Percentiles rank a stretch among this genome's conserved stretches.
Evolutionary conservation across 2,797 vertebrate species (phyloP).

Genomic region (Gephyroberyx darwinii): DNA sequence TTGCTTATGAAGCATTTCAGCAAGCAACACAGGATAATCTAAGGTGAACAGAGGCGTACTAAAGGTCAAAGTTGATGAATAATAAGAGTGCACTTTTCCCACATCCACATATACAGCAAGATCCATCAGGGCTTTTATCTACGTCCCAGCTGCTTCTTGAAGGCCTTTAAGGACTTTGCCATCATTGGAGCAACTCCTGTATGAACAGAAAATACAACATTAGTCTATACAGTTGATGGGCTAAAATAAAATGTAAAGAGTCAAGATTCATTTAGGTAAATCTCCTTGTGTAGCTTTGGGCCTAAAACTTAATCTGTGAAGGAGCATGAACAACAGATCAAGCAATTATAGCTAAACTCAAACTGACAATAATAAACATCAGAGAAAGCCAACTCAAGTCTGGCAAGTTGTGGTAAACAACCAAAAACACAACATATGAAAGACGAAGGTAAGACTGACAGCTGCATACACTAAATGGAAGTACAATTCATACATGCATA

Average conservation of each 20-base stretch:
- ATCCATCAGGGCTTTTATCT: conserved; percentile 66
- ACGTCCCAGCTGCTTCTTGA: conserved; percentile 83
- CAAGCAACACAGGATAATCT: conserved; percentile 43
- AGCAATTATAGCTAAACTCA: no score
- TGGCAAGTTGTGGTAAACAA: not conserved
- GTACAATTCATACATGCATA: no score
- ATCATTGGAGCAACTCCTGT: conserved; percentile 90
- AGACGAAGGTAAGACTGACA: no score
- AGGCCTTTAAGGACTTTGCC: conserved; percentile 87
- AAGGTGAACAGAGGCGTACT: conserved; percentile 36
- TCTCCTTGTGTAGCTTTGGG: not conserved
- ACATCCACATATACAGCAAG: conserved; percentile 23
- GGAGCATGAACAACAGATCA: not conserved
- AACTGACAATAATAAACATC: not conserved
- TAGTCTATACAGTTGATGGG: not conserved
- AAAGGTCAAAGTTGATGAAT: conserved; percentile 48
- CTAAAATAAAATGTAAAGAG: not conserved
- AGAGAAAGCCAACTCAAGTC: not conserved
- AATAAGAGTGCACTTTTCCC: conserved; percentile 39
- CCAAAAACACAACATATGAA: not conserved
- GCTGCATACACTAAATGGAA: no score
- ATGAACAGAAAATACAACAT: conserved; percentile 20
- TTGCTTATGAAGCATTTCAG: conserved; percentile 12
- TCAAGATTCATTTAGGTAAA: not conserved
- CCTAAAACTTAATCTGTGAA: not conserved